Evolutionary conservation across 2,113 vertebrate genomes (phyloP).

Genomic region (Alectura lathami): DNA sequence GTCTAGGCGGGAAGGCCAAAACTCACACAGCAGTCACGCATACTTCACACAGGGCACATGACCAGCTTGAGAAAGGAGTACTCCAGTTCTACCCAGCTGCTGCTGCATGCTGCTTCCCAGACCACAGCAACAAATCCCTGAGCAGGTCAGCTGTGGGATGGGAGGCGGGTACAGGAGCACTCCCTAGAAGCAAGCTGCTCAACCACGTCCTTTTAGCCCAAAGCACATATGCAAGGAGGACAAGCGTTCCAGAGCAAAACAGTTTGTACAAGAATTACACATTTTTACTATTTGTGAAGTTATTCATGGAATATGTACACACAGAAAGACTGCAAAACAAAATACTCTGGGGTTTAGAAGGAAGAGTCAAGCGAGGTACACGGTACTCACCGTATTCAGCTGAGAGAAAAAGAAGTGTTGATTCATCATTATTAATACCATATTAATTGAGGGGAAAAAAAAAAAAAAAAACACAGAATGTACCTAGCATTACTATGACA

Average conservation of each 20-base stretch:
- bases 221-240: neutral
- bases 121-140: neutral
- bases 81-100: neutral
- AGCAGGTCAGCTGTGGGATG: neutral
- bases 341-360: neutral
- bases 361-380: neutral
- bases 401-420: neutral
- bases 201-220: neutral
- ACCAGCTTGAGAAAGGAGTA: neutral
- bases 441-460: neutral
- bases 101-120: neutral
- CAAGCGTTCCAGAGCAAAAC: neutral
- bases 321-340: neutral
- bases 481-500: neutral
- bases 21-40: accelerated
- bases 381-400: neutral
- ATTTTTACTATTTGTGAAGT: neutral
- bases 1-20: neutral
- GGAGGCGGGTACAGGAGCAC: neutral
- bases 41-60: accelerated
- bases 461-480: neutral
- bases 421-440: neutral
- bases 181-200: neutral
- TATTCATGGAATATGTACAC: neutral
- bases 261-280: neutral